These are phyloP conservation scores for Ophioninae sp. DNA, from an alignment of 2,888 invertebrate genomes.

Conservation along the genomic window DNA sequence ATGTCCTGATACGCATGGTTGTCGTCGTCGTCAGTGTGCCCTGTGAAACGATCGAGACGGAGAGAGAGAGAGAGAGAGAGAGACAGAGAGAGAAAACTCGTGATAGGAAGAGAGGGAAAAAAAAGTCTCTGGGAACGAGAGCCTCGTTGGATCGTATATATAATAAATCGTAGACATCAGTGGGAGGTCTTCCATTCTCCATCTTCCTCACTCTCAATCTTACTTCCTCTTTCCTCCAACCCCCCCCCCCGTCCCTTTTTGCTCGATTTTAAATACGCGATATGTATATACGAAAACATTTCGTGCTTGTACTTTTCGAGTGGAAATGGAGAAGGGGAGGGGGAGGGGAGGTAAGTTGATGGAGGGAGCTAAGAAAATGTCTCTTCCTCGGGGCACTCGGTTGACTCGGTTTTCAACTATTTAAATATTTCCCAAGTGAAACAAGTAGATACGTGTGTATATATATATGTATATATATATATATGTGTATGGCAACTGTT, in stretches of 20 bases:
- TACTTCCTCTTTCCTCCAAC: background rate
- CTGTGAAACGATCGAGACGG: constrained; percentile 49
- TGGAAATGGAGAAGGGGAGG: background rate
- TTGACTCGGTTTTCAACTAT: background rate
- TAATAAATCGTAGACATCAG: constrained; percentile 15
- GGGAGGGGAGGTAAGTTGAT: too few species aligned
- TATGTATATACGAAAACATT: background rate
- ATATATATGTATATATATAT: too few species aligned
- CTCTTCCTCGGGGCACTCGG: constrained; percentile 5
- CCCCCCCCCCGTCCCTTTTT: background rate
- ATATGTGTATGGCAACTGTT: constrained; percentile 14
- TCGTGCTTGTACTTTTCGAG: constrained; percentile 8
- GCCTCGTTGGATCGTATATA: constrained; percentile 24
- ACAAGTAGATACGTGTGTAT: background rate
- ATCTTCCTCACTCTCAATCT: constrained; percentile 6
- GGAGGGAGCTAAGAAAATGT: constrained; percentile 15
- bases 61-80: constrained; percentile 52
- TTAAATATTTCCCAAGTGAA: constrained; percentile 24
- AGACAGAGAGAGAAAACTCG: constrained; percentile 56
- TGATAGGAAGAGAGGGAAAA: constrained; percentile 60
- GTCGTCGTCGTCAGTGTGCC: constrained; percentile 67
- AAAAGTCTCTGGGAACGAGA: constrained; percentile 35
- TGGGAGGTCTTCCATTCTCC: constrained; percentile 36
- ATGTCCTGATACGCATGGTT: constrained; percentile 79
- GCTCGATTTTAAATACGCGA: constrained; percentile 14